Evolutionary conservation across 2,113 vertebrate species (phyloP).

Genomic region (Odontophorus gujanensis): DNA sequence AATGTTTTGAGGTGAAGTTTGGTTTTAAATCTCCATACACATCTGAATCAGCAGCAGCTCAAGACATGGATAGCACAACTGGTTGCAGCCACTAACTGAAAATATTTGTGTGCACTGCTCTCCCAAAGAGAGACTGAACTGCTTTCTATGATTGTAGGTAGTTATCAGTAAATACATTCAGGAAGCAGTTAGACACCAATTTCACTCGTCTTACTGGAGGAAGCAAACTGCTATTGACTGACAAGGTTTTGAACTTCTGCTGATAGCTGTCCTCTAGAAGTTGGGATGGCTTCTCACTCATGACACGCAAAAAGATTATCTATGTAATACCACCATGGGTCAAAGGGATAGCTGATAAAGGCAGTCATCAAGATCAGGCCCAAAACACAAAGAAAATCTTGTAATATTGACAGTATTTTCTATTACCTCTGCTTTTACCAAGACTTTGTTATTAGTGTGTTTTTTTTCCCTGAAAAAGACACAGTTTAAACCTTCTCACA

Average conservation of each 20-base stretch:
- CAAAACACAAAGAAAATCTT: neutral
- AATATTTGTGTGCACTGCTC: neutral
- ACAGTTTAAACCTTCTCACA: neutral
- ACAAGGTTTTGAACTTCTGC: neutral
- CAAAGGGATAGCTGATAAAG: neutral
- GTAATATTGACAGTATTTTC: neutral
- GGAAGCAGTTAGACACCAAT: neutral
- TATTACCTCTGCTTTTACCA: neutral
- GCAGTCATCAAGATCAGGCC: neutral
- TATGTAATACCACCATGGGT: neutral
- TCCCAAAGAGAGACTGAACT: neutral
- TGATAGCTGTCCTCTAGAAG: neutral
- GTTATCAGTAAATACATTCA: neutral
- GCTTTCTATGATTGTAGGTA: neutral
- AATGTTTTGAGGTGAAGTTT: neutral
- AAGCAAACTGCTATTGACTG: neutral
- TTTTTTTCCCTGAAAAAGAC: neutral
- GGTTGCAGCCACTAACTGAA: neutral
- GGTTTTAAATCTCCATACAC: neutral
- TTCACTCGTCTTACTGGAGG: neutral
- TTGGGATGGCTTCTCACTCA: neutral
- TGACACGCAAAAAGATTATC: neutral
- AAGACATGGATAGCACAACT: neutral
- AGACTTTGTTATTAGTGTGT: neutral
- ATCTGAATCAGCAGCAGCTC: neutral